Base-by-base conservation (phyloP, 2,888 invertebrate species). In the Eupithecia vulgata region DNA sequence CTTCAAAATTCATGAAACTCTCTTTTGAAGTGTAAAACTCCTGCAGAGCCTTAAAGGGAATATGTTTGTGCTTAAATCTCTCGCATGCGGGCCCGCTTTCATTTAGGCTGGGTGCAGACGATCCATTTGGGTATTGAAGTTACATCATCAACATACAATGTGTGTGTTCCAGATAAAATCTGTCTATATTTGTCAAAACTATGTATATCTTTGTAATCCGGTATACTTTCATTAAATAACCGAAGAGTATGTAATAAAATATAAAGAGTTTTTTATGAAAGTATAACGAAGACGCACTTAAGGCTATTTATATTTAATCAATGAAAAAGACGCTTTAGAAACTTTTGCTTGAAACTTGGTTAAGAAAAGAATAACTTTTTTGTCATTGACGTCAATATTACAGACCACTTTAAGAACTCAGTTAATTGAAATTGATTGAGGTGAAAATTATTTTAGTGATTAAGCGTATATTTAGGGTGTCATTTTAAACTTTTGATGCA, bases 1-100 rank as follows among this genome's bases (percentile, higher is more conserved):
- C 82, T 90, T 80, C 86, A 89, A 90, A 91, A 90, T 91, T 90
- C 90, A 91, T 88, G 88, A 88, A 81, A 76, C 81, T 82, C 80
- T 79, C 87, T 85, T 88, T 90, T 89, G 89, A 90, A 88, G 87
- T 88, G 88, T 88, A 57, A 87, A 89, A 79, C 75, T 79, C 73
- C 67, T 62, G 74, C 64, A 74, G 74, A 67, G 67, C 81, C 80
- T 85, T 85, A 84, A 87, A 86, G 84, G 83, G 87, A 89, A 87
- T 85, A 85, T 83, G 85, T 88, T 86, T 85, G 80, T 68, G 75
- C 83, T 85, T 78, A 81, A 85, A 85, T 84, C 82, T 80, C 80
- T 83, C 75, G 76, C 76, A 76, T 74, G 75, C 67, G 68, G 68
- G 72, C 77, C 68, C 74, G 70, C 81, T 77, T 70, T 68, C 70